These are phyloP conservation scores for Sapajus apella DNA, from an alignment of 2,113 vertebrate species.

Conservation along the genomic window DNA sequence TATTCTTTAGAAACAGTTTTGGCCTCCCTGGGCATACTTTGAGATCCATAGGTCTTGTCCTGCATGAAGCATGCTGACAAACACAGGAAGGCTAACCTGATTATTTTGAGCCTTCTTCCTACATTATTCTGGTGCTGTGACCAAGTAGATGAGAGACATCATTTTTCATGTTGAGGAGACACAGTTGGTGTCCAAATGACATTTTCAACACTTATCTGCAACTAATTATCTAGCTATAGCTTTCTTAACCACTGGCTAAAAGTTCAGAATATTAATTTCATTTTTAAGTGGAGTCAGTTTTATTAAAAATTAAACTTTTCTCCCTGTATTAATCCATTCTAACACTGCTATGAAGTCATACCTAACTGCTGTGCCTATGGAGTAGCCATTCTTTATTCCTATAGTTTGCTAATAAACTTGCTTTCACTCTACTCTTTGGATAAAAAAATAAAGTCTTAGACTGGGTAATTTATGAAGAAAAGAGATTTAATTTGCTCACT, in stretches of 20 bases:
- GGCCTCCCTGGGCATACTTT: neutral
- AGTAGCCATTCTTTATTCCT: too few species aligned
- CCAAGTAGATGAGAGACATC: neutral
- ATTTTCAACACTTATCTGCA: neutral
- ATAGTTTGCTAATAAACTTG: too few species aligned
- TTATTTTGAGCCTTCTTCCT: neutral
- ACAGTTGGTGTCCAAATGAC: neutral
- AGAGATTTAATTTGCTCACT: too few species aligned
- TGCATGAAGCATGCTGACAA: neutral
- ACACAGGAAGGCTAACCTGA: neutral
- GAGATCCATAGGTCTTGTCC: neutral
- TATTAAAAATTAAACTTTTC: slow-evolving; percentile 7
- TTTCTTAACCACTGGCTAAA: slow-evolving; percentile 15
- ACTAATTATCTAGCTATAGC: neutral
- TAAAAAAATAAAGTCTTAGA: too few species aligned
- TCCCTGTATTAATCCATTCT: too few species aligned
- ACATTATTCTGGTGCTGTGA: neutral
- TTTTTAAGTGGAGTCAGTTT: neutral
- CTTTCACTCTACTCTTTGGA: too few species aligned
- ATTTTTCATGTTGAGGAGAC: neutral
- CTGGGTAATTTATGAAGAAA: too few species aligned
- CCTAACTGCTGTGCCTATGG: too few species aligned
- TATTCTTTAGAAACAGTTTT: neutral
- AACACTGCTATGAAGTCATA: too few species aligned
- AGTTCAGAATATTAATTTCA: neutral